phyloP scores from a whole-genome alignment of 2,888 invertebrate species.

The Merodon equestris region DNA sequence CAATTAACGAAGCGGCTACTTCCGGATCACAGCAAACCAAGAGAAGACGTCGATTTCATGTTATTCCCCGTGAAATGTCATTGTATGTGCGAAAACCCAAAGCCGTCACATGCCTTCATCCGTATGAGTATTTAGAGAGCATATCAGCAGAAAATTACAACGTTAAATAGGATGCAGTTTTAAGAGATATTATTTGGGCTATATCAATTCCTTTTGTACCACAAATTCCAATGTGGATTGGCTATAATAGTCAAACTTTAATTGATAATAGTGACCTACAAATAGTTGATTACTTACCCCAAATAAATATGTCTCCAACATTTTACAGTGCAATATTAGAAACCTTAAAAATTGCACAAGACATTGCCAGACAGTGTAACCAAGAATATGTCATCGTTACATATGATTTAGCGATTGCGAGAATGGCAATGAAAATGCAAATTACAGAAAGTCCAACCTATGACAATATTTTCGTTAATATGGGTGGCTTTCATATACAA shows the following conservation, averaged over 20 bases:
- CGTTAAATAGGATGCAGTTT: background rate
- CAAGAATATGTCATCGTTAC: constrained; percentile 27
- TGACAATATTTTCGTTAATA: constrained; percentile 68
- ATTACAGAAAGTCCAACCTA: constrained; percentile 62
- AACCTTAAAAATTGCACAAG: constrained; percentile 1
- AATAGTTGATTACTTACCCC: constrained; percentile 3
- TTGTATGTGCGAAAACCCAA: background rate
- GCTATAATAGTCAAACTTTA: constrained; percentile 4
- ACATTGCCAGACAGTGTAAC: background rate
- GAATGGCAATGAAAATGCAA: constrained; percentile 71
- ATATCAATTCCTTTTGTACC: background rate
- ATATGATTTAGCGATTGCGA: constrained; percentile 71
- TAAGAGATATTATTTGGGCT: constrained; percentile 12
- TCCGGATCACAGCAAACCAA: too few species aligned
- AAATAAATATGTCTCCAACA: constrained; percentile 19
- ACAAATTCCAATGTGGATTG: constrained; percentile 18
- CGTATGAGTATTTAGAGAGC: background rate
- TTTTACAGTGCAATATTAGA: background rate
- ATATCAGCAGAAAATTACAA: background rate
- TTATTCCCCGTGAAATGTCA: background rate
- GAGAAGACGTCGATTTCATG: background rate
- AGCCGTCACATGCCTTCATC: background rate
- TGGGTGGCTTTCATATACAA: constrained; percentile 69
- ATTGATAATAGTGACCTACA: constrained; percentile 8
- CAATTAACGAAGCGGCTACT: too few species aligned